Percentiles rank a stretch among this genome's conserved stretches.
Evolutionary conservation across 2,888 invertebrate species (phyloP).

Genomic region (Andrena hattorfiana): DNA sequence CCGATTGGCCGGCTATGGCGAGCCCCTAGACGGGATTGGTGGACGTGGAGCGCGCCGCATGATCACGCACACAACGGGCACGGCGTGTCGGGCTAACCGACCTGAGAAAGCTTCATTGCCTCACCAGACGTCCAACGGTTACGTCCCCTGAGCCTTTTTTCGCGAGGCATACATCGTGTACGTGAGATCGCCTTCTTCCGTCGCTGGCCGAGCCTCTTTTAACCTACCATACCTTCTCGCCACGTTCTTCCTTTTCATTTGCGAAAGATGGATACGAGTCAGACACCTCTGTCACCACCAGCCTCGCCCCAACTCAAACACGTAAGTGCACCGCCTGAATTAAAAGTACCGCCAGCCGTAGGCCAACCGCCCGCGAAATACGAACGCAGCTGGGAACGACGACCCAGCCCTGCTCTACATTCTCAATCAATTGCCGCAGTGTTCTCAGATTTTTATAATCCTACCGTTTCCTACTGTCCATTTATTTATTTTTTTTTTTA

Average conservation of each 20-base stretch:
- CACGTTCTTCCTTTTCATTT: slow-evolving; percentile 3
- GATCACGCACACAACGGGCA: slow-evolving; percentile 85
- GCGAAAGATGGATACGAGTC: slow-evolving; percentile 73
- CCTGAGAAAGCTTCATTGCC: slow-evolving; percentile 82
- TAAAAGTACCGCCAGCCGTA: slow-evolving; percentile 70
- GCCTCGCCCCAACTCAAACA: slow-evolving; percentile 82
- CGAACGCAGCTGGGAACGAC: slow-evolving; percentile 42
- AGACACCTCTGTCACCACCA: slow-evolving; percentile 81
- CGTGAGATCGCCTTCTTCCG: slow-evolving; percentile 18
- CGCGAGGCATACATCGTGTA: slow-evolving; percentile 20
- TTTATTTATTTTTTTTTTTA: neutral
- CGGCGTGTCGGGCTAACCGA: slow-evolving; percentile 78
- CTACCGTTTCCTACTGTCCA: neutral
- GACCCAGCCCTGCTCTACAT: neutral
- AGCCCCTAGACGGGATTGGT: slow-evolving; percentile 90
- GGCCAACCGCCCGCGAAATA: slow-evolving; percentile 68
- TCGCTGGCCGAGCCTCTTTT: slow-evolving; percentile 45
- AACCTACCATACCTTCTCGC: neutral
- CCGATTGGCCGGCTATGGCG: slow-evolving; percentile 89
- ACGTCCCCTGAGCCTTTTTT: slow-evolving; percentile 59
- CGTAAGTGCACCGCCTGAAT: slow-evolving; percentile 66
- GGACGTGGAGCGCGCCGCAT: slow-evolving; percentile 79
- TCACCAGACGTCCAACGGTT: slow-evolving; percentile 75
- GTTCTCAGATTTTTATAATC: neutral
- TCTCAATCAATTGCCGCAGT: neutral